Evolutionary conservation across 2,888 invertebrate species (phyloP), one percentile per base, ranked within the genome.

Genomic region (Heteropelma amictum): DNA sequence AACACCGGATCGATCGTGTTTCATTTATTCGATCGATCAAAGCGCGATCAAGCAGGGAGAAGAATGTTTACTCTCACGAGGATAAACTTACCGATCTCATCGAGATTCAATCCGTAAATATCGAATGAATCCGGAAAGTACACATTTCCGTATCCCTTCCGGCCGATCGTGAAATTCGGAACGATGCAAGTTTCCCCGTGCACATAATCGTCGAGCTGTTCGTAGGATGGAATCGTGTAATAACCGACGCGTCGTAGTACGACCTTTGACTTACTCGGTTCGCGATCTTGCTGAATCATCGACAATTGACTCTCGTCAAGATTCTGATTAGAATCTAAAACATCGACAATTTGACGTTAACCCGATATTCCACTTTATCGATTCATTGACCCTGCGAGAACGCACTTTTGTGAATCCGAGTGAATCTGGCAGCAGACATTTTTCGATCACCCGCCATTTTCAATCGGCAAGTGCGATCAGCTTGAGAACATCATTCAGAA

Each of bases 81-180:
- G n/a, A n/a, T n/a, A n/a, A n/a, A 58, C 90, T 89, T 84, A 95
- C 95, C 95, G 56, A 95, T 92, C 77, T 95, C 93, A 88, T 98
- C 98, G 10, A 98, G 88, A 87, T 98, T 96, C 49, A 98, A 87
- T 1, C 95, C 95, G 1, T 95, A 92, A 2, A 98, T 94, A 85
- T 98, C 95, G 53, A 97, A 93, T 58, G 94, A 92, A 60, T 96
- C 96, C 56, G 95, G 93, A 85, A 95, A 98, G 88, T 92, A 95
- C 0, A 98, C 95, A 86, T 96, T 97, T 2, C 98, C 98, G 87
- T 97, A 98, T 79, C 96, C 96, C 80, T 93, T 92, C 6, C 98
- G 93, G 0, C 98, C 98, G 69, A 98, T 92, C 0, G 97, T 96
- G 76, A 98, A 94, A 80, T 96, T 94, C 4, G 96, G 95, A 0